Base-by-base conservation (phyloP, 1,140 invertebrate species). In the Diorhabda sublineata region DNA sequence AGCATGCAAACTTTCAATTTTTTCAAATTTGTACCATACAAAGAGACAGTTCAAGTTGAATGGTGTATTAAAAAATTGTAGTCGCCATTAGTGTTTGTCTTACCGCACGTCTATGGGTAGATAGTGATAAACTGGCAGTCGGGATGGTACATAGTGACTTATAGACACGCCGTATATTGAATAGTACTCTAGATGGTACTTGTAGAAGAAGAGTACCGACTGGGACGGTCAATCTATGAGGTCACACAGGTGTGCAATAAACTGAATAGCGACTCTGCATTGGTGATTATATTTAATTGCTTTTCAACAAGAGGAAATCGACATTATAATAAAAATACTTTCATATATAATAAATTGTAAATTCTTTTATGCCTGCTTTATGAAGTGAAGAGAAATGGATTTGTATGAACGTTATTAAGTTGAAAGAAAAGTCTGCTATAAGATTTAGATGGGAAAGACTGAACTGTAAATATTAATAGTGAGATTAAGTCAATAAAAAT, bases 191-290 rank as follows among this genome's bases (percentile, higher is more conserved):
- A 41, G 45, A 45, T 45, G 62, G 52, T 26, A 26, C 26, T 26
- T 26, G 26, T 26, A 26, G 26, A 26, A 26, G 26, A 26, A 26
- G 26, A 26, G 26, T 26, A 26, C 52, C 62, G n/a, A 7, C 26
- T 45, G 62, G 41, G 47, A 63, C 68, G 68, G 68, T 69, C 68
- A 69, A 45, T 66, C 67, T 62, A 52, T 42, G 68, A 45, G 68
- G 58, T 69, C 68, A 66, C 68, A 69, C 68, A 69, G 68, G 68
- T 69, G 68, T 69, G 45, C 62, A 26, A 64, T 26, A 60, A 60
- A 11, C 42, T 60, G 42, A 26, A 41, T 42, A 26, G 26, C 26
- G 26, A 26, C 26, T 26, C 26, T 26, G 26, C 26, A 26, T 26
- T 26, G 26, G 58, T 64, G 43, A 45, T 64, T 47, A 64, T 45